phyloP scores from a whole-genome alignment of 1,140 invertebrate genomes.

The Oedothorax gibbosus region DNA sequence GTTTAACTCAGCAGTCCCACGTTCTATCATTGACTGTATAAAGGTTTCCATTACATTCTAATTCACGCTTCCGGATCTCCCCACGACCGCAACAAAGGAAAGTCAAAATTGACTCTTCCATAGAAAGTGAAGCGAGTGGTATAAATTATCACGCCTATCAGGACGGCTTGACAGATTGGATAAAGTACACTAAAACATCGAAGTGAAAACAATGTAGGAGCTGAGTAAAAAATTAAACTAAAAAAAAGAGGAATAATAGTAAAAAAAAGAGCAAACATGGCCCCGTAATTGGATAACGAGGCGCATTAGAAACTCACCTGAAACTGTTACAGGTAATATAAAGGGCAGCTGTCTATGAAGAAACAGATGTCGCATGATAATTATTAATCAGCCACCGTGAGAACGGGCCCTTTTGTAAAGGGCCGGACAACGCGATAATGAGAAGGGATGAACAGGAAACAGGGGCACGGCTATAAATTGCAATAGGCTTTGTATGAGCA shows the following conservation, averaged over 20 bases:
- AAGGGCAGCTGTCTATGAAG: constrained; percentile 58
- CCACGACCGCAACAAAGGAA: constrained; percentile 13
- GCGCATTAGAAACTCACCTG: constrained; percentile 57
- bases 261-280: constrained; percentile 9
- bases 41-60: no score
- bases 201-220: neutral
- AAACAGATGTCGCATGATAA: constrained; percentile 59
- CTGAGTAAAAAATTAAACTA: no score
- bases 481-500: neutral
- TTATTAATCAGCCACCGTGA: constrained; percentile 59
- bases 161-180: constrained; percentile 25
- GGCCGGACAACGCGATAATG: constrained; percentile 53
- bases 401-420: constrained; percentile 52
- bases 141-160: constrained; percentile 26
- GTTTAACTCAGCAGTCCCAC: no score
- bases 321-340: constrained; percentile 60
- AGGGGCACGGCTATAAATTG: constrained; percentile 19
- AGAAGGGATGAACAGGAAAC: constrained; percentile 52
- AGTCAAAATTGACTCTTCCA: constrained; percentile 29
- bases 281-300: constrained; percentile 59
- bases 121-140: constrained; percentile 2
- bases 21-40: no score
- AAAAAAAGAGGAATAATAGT: no score
- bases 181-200: constrained; percentile 18
- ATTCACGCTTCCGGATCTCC: constrained; percentile 10